Evolutionary conservation across 2,113 vertebrate genomes (phyloP).

Genomic region (Natator depressus): DNA sequence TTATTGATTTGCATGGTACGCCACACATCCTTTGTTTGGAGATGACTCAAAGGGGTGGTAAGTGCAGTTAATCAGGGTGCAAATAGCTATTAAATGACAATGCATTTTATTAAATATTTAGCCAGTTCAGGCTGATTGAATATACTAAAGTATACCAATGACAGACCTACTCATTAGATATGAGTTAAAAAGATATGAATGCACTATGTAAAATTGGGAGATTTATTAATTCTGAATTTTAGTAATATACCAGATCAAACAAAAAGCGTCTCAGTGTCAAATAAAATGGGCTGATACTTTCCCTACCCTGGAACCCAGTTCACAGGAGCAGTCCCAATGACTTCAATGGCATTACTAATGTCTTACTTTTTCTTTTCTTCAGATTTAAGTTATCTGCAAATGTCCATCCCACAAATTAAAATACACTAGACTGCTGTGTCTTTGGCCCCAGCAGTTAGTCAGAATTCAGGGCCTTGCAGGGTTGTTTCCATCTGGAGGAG

Average conservation of each 20-base stretch:
- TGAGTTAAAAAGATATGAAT: too few species aligned
- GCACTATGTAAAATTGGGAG: not conserved
- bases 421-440: accelerated
- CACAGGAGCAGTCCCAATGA: not conserved
- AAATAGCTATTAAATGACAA: not conserved
- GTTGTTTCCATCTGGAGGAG: not conserved
- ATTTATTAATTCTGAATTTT: not conserved
- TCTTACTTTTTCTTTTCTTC: not conserved
- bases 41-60: not conserved
- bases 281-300: not conserved
- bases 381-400: not conserved
- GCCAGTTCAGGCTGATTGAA: not conserved
- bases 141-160: not conserved
- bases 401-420: not conserved
- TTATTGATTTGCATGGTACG: accelerated
- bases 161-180: not conserved
- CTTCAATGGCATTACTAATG: accelerated
- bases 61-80: not conserved
- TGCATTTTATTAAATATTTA: not conserved
- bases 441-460: accelerated
- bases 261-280: not conserved
- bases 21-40: not conserved
- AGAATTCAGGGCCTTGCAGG: not conserved
- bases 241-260: not conserved
- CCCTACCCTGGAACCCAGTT: not conserved